Evolutionary conservation across 2,797 vertebrate genomes (phyloP), one percentile per base, ranked within the genome.

Genomic region (Sebastes minor): DNA sequence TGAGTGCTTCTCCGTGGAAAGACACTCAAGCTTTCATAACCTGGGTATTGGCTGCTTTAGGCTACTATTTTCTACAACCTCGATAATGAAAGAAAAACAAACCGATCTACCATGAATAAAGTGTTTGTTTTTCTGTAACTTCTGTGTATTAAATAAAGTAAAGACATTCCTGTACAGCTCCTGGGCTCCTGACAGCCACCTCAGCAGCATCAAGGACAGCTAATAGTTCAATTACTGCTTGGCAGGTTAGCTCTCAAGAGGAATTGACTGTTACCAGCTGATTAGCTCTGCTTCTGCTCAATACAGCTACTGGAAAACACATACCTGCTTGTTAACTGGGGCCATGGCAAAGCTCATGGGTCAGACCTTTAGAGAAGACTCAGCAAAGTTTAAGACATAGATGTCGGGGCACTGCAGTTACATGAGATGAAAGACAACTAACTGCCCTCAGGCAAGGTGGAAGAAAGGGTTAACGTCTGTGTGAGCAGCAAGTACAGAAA

Each of bases 211-310:
- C 30, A 28, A 73, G 55, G 52, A 68, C 16, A 66, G 63, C 46
- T 76, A 69, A 80, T 70, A 62, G 88, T 78, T 80, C 62, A 82
- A 69, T 89, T 89, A 82, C 82, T 35, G 23, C 71, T 35, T 14
- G 46, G 64, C 71, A 64, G 66, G 28, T 77, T 73, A 1, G 5
- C 56, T 79, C 75, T 79, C 69, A 10, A 23, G 70, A 68, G 67
- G 75, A 81, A 74, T 72, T 11, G n/a, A 68, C 59, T 69, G 55
- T 76, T 82, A 71, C 8, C 66, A n/a, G 55, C 65, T 85, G 83
- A 89, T 90, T 83, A 83, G 55, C 79, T 74, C 57, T 46, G 75
- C 56, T 20, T 2, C 28, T 67, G 82, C 49, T 84, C 55, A 66
- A 82, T 70, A 55, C 22, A n/a, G 25, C 59, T 18, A 68, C 57